Evolutionary conservation across 2,113 vertebrate genomes (phyloP).

Genomic region (Nansenia antarctica): DNA sequence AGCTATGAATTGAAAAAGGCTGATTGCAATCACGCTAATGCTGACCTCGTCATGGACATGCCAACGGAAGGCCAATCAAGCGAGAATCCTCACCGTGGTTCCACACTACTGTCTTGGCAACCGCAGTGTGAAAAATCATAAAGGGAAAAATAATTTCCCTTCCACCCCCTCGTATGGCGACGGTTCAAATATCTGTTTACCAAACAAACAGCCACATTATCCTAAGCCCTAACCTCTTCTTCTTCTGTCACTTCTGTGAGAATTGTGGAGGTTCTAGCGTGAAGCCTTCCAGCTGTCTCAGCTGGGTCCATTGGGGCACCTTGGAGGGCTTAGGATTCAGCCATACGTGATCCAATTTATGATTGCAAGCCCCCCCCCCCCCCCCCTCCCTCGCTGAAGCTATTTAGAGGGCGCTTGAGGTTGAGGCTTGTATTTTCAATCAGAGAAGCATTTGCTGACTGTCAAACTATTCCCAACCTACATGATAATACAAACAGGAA

Average conservation of each 20-base stretch:
- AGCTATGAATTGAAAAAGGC: conserved; percentile 11
- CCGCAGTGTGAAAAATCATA: not conserved
- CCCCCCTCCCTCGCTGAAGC: too few species aligned
- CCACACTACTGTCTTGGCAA: conserved; percentile 19
- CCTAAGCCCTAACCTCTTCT: too few species aligned
- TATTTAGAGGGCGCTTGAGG: not conserved
- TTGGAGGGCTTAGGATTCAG: not conserved
- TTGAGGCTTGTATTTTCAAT: not conserved
- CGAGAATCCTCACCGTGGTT: conserved; percentile 5
- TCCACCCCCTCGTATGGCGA: too few species aligned
- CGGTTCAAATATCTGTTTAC: too few species aligned
- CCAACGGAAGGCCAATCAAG: conserved; percentile 22
- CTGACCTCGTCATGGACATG: not conserved
- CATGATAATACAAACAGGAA: too few species aligned
- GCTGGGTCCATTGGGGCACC: not conserved
- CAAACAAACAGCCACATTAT: too few species aligned
- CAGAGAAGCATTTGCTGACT: not conserved
- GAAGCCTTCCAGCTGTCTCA: too few species aligned
- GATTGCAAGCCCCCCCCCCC: too few species aligned
- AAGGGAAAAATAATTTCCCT: too few species aligned
- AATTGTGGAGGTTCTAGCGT: too few species aligned
- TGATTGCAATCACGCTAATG: conserved; percentile 45
- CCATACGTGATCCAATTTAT: not conserved
- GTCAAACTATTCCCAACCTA: too few species aligned
- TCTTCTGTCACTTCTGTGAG: too few species aligned